Base-by-base conservation (phyloP, 2,113 vertebrate genomes). In the Labeo rohita region DNA sequence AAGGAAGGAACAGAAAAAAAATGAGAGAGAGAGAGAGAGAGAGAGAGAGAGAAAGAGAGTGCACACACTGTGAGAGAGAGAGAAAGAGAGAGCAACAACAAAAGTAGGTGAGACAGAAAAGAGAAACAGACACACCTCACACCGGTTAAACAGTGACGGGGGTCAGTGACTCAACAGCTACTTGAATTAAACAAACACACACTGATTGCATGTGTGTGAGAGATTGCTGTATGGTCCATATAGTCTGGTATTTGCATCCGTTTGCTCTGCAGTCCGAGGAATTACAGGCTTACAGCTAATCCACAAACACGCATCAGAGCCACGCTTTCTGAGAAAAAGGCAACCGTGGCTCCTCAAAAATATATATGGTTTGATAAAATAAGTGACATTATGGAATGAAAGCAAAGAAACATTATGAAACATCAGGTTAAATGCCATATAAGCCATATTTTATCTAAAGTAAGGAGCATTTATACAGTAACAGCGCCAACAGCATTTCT, bases 141-240 rank as follows among this genome's bases (percentile, higher is more conserved):
- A 23, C 80, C 92, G 94, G 92, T 93, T 92, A 94, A 89, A 91
- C 73, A 86, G 87, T 91, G 61, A 91, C 84, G 91, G 91, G 88
- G 91, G 91, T 92, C 80, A 90, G 88, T 90, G 90, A 89, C 88
- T 92, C 89, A 86, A 87, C 85, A 87, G 88, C 87, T 84, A 81
- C 91, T 90, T 87, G 83, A 90, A 92, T 91, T 88, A 15, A 52
- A 65, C 61, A 80, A 36, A 78, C 6, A 77, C 72, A 47, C 21
- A 13, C 39, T 47, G 39, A 18, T 47, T 13, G 56, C 43, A 36
- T 61, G 15, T 56, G 16, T 66, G 65, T 36, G 28, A 28, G 28
- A 28, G 28, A 28, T 1, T 4, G 34, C 1, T 13, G 36, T 65
- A 47, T 28, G 78, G 39, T 47, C 12, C 36, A 45, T 80, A 4